These are phyloP conservation scores for Fabriciana adippe DNA, from an alignment of 2,888 invertebrate genomes.

Conservation along the genomic window DNA sequence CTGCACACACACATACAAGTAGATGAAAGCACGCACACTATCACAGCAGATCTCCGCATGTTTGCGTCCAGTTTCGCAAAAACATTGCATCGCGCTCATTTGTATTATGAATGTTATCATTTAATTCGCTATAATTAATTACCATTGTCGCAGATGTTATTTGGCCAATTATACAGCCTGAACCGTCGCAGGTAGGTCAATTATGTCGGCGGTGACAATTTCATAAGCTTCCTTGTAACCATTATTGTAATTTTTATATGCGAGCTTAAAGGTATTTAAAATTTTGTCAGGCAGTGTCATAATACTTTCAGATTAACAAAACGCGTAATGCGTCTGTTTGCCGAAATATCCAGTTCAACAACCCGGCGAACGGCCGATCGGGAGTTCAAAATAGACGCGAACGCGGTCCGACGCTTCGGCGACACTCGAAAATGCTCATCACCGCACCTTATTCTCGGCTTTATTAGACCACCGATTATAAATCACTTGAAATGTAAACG, in stretches of 20 bases:
- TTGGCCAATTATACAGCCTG: conserved; percentile 21
- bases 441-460: conserved; percentile 44
- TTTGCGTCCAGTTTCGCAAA: conserved; percentile 73
- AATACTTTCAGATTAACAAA: conserved; percentile 68
- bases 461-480: conserved; percentile 37
- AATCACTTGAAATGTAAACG: conserved; percentile 11
- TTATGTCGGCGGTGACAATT: conserved; percentile 21
- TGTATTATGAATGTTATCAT: conserved; percentile 67
- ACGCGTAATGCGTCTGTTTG: conserved; percentile 76
- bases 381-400: conserved; percentile 79
- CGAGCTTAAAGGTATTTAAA: conserved; percentile 45
- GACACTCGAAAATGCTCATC: conserved; percentile 59
- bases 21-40: conserved; percentile 63
- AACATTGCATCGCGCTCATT: conserved; percentile 65
- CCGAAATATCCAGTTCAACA: conserved; percentile 82
- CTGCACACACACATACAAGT: conserved; percentile 63
- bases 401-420: conserved; percentile 59
- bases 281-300: conserved; percentile 58
- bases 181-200: conserved; percentile 27
- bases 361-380: conserved; percentile 76
- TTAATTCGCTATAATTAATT: conserved; percentile 61
- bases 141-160: conserved; percentile 53
- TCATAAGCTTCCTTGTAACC: conserved; percentile 28
- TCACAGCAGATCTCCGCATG: conserved; percentile 62
- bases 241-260: conserved; percentile 32